phyloP scores from a whole-genome alignment of 2,888 invertebrate genomes.

The Hemaris fuciformis region DNA sequence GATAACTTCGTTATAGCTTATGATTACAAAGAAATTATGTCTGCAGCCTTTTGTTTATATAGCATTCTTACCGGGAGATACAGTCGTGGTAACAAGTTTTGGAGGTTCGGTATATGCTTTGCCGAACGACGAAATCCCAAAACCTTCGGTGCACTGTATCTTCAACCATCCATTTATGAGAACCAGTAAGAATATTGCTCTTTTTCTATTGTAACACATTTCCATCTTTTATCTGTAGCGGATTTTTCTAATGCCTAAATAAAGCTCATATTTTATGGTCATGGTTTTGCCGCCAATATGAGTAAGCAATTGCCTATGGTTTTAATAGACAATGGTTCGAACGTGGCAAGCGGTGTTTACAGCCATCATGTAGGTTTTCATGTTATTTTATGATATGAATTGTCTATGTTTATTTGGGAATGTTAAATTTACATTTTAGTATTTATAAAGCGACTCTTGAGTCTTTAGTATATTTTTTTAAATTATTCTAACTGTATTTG shows the following conservation, averaged over 20 bases:
- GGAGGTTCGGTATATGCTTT: slow-evolving; percentile 71
- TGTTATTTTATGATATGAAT: not conserved
- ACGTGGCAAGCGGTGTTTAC: not conserved
- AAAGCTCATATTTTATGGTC: not conserved
- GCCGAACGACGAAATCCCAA: slow-evolving; percentile 71
- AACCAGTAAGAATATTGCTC: slow-evolving; percentile 35
- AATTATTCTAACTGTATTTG: too few species aligned
- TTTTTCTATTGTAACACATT: slow-evolving; percentile 32
- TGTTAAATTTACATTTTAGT: not conserved
- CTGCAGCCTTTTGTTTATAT: not conserved
- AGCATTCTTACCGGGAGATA: slow-evolving; percentile 67
- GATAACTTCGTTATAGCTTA: too few species aligned
- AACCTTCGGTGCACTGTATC: slow-evolving; percentile 46
- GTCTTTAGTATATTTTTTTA: not conserved
- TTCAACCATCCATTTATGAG: slow-evolving; percentile 45
- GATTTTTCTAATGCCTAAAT: not conserved
- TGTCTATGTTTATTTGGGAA: too few species aligned
- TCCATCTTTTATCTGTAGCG: slow-evolving; percentile 8
- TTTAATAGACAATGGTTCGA: slow-evolving; percentile 20
- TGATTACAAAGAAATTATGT: not conserved
- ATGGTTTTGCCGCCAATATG: not conserved
- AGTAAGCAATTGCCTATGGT: slow-evolving; percentile 20
- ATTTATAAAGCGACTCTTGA: not conserved
- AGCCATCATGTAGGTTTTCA: not conserved
- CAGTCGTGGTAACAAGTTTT: slow-evolving; percentile 60